Evolutionary conservation across 1,140 invertebrate species (phyloP).

Genomic region (Euwallacea fornicatus): DNA sequence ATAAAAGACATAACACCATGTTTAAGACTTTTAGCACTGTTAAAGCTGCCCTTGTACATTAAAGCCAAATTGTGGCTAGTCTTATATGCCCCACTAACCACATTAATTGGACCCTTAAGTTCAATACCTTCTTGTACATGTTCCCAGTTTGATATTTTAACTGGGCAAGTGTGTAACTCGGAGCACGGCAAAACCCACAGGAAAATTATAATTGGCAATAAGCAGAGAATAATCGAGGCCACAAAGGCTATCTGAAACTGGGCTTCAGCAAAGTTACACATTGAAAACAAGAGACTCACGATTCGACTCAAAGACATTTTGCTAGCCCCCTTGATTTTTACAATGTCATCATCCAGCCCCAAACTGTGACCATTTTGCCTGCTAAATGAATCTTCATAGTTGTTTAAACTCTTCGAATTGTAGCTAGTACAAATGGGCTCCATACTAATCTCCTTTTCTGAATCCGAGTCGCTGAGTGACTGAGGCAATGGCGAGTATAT

Average conservation of each 20-base stretch:
- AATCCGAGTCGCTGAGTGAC: conserved; percentile 72
- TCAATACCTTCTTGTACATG: conserved; percentile 71
- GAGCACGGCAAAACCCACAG: conserved; percentile 74
- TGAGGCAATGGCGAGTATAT: conserved; percentile 72
- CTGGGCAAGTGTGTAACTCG: conserved; percentile 63
- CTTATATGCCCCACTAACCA: conserved; percentile 63
- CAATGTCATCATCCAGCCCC: conserved; percentile 56
- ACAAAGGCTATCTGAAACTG: conserved; percentile 58
- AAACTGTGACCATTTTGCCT: conserved; percentile 44
- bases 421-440: conserved; percentile 48
- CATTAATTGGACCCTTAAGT: conserved; percentile 69
- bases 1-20: conserved; percentile 62
- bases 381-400: conserved; percentile 35
- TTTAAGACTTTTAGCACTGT: conserved; percentile 56
- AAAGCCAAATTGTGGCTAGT: conserved; percentile 69
- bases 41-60: conserved; percentile 67
- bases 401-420: conserved; percentile 40
- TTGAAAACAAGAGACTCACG: conserved; percentile 42
- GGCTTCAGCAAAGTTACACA: background rate
- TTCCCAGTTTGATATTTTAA: conserved; percentile 68
- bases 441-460: conserved; percentile 66
- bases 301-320: conserved; percentile 66
- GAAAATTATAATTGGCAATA: conserved; percentile 70
- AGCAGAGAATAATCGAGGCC: conserved; percentile 68
- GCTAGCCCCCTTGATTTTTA: conserved; percentile 58